Conservation (phyloP, 2,888 invertebrate species). For the Pristionchus entomophagus region DNA sequence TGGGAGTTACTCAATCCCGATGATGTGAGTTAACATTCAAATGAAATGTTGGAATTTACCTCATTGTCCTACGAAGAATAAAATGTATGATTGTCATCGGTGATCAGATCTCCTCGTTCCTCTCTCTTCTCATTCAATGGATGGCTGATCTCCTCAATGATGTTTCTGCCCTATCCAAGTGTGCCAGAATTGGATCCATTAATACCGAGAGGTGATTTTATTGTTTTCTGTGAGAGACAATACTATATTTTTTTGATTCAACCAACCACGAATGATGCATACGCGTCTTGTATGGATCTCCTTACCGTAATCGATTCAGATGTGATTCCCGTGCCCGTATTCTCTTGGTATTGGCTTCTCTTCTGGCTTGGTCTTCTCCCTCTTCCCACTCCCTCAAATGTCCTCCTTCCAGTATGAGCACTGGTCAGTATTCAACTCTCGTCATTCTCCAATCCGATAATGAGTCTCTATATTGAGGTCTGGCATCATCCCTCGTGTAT, state of each 20-base stretch:
- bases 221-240: background rate
- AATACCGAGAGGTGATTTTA: slow-evolving; percentile 17
- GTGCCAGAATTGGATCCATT: slow-evolving; percentile 4
- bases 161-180: background rate
- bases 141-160: slow-evolving; percentile 4
- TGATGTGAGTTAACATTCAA: background rate
- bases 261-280: too few species aligned
- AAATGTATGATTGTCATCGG: too few species aligned
- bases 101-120: slow-evolving; percentile 13
- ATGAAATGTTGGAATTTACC: background rate
- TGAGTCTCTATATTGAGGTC: background rate
- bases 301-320: too few species aligned
- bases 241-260: too few species aligned
- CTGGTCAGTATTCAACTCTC: background rate
- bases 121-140: slow-evolving; percentile 39
- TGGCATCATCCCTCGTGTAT: slow-evolving; percentile 23
- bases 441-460: background rate
- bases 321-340: slow-evolving; percentile 10
- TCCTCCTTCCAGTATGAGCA: slow-evolving; percentile 9
- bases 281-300: too few species aligned
- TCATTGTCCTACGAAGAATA: too few species aligned
- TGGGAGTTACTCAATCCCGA: slow-evolving; percentile 21
- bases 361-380: slow-evolving; percentile 30
- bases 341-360: slow-evolving; percentile 30
- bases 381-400: slow-evolving; percentile 17